Conservation (phyloP, 2,888 invertebrate genomes). For the Hydropsyche betteni region DNA sequence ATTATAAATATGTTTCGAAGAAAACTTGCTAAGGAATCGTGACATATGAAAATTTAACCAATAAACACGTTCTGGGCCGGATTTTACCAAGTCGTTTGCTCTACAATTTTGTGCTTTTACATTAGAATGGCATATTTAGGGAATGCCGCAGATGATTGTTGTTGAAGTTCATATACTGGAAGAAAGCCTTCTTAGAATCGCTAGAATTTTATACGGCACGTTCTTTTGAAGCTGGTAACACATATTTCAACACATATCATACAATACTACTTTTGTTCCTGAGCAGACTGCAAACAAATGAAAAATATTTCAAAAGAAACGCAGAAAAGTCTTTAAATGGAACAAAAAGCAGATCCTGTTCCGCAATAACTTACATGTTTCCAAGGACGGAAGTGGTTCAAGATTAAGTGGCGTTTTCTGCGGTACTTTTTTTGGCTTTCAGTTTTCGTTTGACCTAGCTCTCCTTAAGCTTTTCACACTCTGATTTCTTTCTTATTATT, state of each 20-base stretch:
- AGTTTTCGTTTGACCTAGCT: conserved; percentile 5
- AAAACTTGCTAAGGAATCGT: neutral
- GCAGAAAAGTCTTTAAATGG: conserved; percentile 2
- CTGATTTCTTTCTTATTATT: neutral
- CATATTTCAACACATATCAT: neutral
- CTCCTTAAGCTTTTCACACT: conserved; percentile 19
- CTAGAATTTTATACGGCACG: too few relatives aligned
- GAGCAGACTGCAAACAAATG: conserved; percentile 13
- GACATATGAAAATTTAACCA: conserved; percentile 12
- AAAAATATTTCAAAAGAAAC: conserved; percentile 29
- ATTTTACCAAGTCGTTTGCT: neutral
- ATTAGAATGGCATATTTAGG: neutral
- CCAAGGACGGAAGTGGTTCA: conserved; percentile 24
- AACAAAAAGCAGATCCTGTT: conserved; percentile 26
- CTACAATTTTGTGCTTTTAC: neutral
- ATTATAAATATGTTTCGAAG: conserved; percentile 1
- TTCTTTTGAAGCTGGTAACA: too few relatives aligned
- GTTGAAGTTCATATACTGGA: too few relatives aligned
- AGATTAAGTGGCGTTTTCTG: conserved; percentile 26
- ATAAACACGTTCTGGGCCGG: neutral
- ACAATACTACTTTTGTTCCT: too few relatives aligned
- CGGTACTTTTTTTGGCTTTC: conserved; percentile 1
- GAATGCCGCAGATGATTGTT: too few relatives aligned
- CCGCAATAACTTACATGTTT: conserved; percentile 20
- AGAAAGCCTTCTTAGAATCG: too few relatives aligned